Percentiles rank a stretch among this genome's conserved stretches.
These are phyloP conservation scores for Thecocarcelia acutangulata DNA, from an alignment of 2,888 invertebrate species.

Conservation along the genomic window DNA sequence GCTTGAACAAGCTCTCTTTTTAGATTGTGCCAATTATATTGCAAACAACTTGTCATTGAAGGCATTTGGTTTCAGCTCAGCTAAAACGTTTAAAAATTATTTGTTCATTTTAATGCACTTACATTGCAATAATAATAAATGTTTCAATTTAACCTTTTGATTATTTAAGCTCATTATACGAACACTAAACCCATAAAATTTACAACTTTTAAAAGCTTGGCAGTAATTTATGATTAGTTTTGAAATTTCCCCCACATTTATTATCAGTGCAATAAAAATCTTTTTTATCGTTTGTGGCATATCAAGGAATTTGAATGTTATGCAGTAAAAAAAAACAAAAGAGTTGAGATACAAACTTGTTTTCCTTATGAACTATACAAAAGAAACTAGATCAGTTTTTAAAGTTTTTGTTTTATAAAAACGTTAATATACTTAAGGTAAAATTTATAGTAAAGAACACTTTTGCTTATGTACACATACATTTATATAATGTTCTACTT, in stretches of 20 bases:
- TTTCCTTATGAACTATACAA: conserved; percentile 8
- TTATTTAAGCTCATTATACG: conserved; percentile 17
- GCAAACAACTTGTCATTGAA: conserved; percentile 27
- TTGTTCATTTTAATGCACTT: not conserved
- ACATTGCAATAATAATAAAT: conserved; percentile 14
- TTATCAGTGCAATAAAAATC: conserved; percentile 8
- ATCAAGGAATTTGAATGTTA: conserved; percentile 18
- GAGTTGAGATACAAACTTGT: conserved; percentile 47
- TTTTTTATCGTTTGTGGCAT: not conserved
- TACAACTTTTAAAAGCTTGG: conserved; percentile 46
- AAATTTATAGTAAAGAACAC: not conserved
- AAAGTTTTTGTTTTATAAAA: not conserved
- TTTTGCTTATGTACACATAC: conserved; percentile 23
- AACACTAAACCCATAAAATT: conserved; percentile 31
- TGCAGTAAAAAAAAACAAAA: conserved; percentile 23
- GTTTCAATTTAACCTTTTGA: conserved; percentile 49
- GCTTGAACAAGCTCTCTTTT: too few species aligned
- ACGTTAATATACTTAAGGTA: not conserved
- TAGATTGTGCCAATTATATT: conserved; percentile 6
- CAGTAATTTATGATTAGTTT: conserved; percentile 48
- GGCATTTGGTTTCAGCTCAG: conserved; percentile 41
- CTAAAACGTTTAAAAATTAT: conserved; percentile 16
- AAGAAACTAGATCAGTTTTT: not conserved
- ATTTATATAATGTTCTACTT: conserved; percentile 63
- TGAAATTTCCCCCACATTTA: conserved; percentile 48